These are phyloP conservation scores for Mesorhabditis sp. DNA, from an alignment of 2,888 invertebrate genomes.

Conservation along the genomic window DNA sequence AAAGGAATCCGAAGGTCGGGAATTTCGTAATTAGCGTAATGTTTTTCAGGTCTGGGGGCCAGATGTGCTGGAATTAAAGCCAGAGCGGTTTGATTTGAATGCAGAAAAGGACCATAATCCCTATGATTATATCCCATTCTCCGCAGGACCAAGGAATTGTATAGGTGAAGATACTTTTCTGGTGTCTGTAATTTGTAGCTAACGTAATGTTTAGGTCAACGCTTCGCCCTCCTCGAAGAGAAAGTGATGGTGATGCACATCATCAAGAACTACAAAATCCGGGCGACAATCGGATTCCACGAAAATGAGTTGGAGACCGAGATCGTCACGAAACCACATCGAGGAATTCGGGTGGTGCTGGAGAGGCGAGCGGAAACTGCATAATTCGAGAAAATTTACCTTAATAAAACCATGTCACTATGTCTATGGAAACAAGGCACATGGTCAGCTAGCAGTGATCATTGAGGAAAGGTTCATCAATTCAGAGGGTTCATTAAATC, in stretches of 20 bases:
- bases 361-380: neutral
- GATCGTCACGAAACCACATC: constrained; percentile 1
- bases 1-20: constrained; percentile 5
- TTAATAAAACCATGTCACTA: no score
- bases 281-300: constrained; percentile 5
- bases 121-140: neutral
- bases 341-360: neutral
- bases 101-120: neutral
- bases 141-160: neutral
- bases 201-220: neutral
- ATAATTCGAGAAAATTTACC: no score
- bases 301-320: neutral
- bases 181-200: neutral
- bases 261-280: neutral
- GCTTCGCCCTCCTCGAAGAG: constrained; percentile 8
- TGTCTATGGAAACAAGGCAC: no score
- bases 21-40: neutral
- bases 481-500: no score
- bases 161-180: neutral
- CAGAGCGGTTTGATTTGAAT: neutral
- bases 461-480: no score
- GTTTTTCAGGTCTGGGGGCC: neutral
- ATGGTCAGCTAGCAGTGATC: no score
- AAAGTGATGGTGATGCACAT: neutral
- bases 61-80: neutral